A percentile compares a stretch with the other conserved stretches of the same genome.
Evolutionary conservation across 1,140 invertebrate species (phyloP).

Genomic region (Listronotus oregonensis): DNA sequence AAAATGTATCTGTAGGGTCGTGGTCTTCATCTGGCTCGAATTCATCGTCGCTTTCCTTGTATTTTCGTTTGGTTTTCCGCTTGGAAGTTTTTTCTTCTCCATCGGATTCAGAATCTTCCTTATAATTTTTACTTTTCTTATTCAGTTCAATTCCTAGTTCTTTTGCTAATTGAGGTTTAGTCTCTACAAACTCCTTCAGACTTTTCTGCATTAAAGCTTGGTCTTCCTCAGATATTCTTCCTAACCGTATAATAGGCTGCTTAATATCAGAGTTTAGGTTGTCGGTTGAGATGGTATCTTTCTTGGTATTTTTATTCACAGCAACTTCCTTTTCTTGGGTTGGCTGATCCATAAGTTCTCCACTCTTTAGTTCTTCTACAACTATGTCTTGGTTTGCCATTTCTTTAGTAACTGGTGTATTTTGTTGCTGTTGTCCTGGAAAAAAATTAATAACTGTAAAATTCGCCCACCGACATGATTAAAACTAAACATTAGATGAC

Average conservation of each 20-base stretch:
- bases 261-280: conserved; percentile 43
- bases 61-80: conserved; percentile 39
- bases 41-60: conserved; percentile 49
- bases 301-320: not conserved
- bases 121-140: conserved; percentile 50
- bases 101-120: conserved; percentile 59
- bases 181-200: conserved; percentile 63
- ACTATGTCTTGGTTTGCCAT: not conserved
- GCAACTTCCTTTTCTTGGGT: too few relatives aligned
- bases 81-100: conserved; percentile 57
- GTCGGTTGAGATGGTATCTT: not conserved
- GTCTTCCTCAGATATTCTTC: conserved; percentile 60
- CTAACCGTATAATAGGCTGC: conserved; percentile 55
- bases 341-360: too few relatives aligned
- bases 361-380: not conserved
- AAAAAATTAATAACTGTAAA: too few relatives aligned
- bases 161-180: conserved; percentile 64
- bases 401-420: not conserved
- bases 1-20: conserved; percentile 50
- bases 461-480: too few relatives aligned
- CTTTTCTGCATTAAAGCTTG: conserved; percentile 67
- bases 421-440: not conserved
- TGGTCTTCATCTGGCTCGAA: conserved; percentile 38
- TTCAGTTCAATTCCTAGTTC: conserved; percentile 59
- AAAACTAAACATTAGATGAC: too few relatives aligned